Base-by-base conservation (phyloP, 2,888 invertebrate species). In the Tenodera sinensis region DNA sequence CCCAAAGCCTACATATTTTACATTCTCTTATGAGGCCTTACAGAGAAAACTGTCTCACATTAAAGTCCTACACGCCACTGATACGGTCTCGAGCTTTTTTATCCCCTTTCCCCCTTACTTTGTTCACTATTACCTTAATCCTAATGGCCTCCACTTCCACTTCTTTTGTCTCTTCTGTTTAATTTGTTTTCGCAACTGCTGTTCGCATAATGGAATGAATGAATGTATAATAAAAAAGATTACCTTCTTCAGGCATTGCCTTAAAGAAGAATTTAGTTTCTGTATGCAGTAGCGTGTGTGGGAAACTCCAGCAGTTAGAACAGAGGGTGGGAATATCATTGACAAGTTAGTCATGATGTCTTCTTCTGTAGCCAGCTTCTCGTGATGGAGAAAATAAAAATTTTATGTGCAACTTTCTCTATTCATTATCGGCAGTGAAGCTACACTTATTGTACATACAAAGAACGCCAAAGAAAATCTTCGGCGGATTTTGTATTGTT, bases 121-220 rank as follows among this genome's bases (percentile, higher is more conserved):
- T 88, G 84, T 84, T 42, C 85, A 83, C 88, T 88, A 88, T 85
- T 88, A 85, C 88, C 85, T 85, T 88, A 88, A 88, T 88, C 88
- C 85, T 88, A 88, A 88, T 88, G 85, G 82, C 71, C 71, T 81
- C 84, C 71, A 83, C 85, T 88, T 88, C 84, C 85, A 85, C 85
- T 84, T 84, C 85, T 85, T 88, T 30, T 42, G 82, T 81, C 83
- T 28, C 27, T 84, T 81, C 81, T 28, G 81, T 88, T 88, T 88
- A 88, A 88, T 88, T 85, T 88, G 88, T 88, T 88, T 84, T 83
- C 28, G 27, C 27, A 47, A 30, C 88, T 85, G 71, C 88, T 71
- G 54, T 71, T 71, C 20, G 54, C 54, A 71, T 71, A 71, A 71
- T 71, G 54, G 54, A 71, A 71, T 71, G 54, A 71, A 71, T 71